These are phyloP conservation scores for Galbula dea DNA, from an alignment of 2,113 vertebrate genomes.

Conservation along the genomic window DNA sequence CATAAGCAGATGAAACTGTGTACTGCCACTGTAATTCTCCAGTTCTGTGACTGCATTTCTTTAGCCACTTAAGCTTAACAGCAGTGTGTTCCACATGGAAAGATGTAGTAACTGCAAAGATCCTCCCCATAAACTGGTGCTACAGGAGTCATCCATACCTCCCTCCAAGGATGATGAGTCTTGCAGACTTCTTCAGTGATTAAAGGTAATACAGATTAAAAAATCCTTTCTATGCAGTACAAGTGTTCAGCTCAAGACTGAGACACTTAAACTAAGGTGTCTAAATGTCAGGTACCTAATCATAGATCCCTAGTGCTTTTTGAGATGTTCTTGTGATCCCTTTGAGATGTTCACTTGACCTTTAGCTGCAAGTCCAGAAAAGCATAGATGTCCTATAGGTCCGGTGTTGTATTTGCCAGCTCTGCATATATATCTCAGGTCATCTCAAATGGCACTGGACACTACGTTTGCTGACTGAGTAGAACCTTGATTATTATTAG, in stretches of 20 bases:
- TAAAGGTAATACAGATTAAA: background rate
- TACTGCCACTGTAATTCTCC: background rate
- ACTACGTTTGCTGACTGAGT: background rate
- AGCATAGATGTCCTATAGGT: background rate
- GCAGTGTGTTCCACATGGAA: background rate
- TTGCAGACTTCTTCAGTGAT: background rate
- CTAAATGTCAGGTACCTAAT: background rate
- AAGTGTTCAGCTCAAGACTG: background rate
- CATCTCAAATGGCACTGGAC: background rate
- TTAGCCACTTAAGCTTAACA: background rate
- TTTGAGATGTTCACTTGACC: background rate
- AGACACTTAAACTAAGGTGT: background rate
- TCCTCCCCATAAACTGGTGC: background rate
- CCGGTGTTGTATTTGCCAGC: background rate
- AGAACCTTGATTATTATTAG: background rate
- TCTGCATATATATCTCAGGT: background rate
- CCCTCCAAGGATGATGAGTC: background rate
- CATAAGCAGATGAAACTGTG: background rate
- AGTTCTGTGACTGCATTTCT: background rate
- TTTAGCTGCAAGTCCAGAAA: background rate
- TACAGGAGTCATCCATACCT: background rate
- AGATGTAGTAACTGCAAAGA: background rate
- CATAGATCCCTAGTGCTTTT: background rate
- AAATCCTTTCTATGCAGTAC: background rate
- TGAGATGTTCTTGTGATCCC: background rate